These are phyloP conservation scores for Sitta europaea DNA, from an alignment of 2,113 vertebrate genomes.

Conservation along the genomic window DNA sequence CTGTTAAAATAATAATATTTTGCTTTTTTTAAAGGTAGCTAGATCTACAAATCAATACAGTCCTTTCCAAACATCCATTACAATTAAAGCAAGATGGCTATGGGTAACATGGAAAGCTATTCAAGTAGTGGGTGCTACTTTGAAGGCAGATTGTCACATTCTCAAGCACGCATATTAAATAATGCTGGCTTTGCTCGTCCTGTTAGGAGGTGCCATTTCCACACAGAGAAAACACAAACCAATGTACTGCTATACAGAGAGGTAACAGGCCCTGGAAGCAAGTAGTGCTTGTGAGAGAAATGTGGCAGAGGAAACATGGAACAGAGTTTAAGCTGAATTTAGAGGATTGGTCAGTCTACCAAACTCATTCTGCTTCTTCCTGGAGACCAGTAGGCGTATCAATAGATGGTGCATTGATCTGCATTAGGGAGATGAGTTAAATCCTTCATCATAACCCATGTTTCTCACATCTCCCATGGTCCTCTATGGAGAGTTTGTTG, in stretches of 20 bases:
- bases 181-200: fast-evolving
- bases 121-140: not conserved
- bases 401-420: not conserved
- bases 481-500: not conserved
- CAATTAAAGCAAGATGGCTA: not conserved
- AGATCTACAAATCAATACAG: not conserved
- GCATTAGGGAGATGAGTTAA: not conserved
- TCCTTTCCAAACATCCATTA: not conserved
- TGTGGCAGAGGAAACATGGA: fast-evolving
- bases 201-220: not conserved
- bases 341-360: not conserved
- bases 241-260: not conserved
- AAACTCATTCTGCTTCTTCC: not conserved
- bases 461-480: not conserved
- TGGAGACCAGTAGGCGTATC: not conserved
- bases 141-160: not conserved
- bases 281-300: not conserved
- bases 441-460: not conserved
- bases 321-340: not conserved
- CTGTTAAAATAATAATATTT: not conserved
- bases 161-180: not conserved
- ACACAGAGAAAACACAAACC: not conserved
- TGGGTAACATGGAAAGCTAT: not conserved
- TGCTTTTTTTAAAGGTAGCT: not conserved
- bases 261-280: not conserved